phyloP scores from a whole-genome alignment of 2,888 invertebrate species.

The Amiota communis region DNA sequence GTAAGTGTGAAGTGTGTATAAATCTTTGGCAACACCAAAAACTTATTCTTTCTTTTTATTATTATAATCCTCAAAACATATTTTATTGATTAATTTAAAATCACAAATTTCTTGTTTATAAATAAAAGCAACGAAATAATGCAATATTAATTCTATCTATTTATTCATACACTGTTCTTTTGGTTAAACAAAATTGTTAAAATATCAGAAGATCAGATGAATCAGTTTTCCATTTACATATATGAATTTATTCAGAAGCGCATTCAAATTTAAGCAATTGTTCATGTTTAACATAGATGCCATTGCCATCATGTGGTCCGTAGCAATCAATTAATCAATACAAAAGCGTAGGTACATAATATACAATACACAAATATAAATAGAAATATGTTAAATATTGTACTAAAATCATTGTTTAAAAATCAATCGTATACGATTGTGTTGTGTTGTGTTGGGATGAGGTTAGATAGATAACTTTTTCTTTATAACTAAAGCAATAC shows the following conservation, averaged over 20 bases:
- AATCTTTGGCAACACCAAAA: too few relatives aligned
- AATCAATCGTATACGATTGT: not conserved
- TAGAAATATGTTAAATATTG: constrained; percentile 11
- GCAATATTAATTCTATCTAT: constrained; percentile 7
- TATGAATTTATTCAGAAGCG: constrained; percentile 20
- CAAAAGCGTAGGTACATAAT: constrained; percentile 12
- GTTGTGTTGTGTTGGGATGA: not conserved
- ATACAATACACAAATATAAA: constrained; percentile 15
- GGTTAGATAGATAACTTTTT: constrained; percentile 6
- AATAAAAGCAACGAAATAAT: not conserved
- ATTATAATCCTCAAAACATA: constrained; percentile 50
- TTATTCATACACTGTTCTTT: constrained; percentile 29
- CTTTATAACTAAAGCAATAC: not conserved
- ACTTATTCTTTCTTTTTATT: too few relatives aligned
- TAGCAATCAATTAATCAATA: not conserved
- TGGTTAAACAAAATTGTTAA: constrained; percentile 25
- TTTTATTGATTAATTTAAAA: not conserved
- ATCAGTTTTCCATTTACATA: constrained; percentile 7
- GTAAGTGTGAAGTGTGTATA: too few relatives aligned
- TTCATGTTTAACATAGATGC: not conserved
- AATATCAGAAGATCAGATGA: not conserved
- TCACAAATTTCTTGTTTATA: not conserved
- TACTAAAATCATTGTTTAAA: not conserved
- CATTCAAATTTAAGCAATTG: constrained; percentile 3
- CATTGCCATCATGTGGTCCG: not conserved